Conservation (phyloP, 2,888 invertebrate species). For the Agrotis clavis region DNA sequence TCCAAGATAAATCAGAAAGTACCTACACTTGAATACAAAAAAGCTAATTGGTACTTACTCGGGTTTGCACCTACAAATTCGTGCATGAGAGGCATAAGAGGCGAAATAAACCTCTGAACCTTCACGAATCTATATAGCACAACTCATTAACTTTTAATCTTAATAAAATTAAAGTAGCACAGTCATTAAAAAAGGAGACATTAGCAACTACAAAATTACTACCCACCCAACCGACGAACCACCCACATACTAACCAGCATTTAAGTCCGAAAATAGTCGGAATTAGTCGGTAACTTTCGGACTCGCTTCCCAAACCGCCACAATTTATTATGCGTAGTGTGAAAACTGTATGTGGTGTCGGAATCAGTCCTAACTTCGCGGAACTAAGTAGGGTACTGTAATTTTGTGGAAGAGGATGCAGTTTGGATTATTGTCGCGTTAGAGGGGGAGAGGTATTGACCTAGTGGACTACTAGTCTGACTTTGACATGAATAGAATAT, state of each 20-base stretch:
- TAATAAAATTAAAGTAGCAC: neutral
- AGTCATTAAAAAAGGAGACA: neutral
- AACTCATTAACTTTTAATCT: too few species aligned
- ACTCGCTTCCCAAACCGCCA: conserved; percentile 12
- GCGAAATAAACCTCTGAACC: too few species aligned
- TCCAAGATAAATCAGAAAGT: too few species aligned
- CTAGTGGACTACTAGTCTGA: too few species aligned
- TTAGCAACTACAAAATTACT: neutral
- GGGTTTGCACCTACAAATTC: too few species aligned
- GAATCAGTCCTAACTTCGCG: conserved; percentile 30
- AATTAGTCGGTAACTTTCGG: conserved; percentile 48
- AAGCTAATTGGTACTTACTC: too few species aligned
- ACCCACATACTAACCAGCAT: conserved; percentile 11
- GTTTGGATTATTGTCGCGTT: conserved; percentile 18
- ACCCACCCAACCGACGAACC: neutral
- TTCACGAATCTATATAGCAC: too few species aligned
- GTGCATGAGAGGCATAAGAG: too few species aligned
- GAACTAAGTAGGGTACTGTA: conserved; percentile 45
- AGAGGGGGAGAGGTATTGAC: too few species aligned
- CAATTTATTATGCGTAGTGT: conserved; percentile 34
- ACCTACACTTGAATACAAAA: too few species aligned
- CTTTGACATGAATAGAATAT: too few species aligned
- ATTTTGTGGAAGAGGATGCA: conserved; percentile 32
- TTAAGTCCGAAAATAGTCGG: conserved; percentile 35
- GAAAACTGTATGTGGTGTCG: conserved; percentile 48